Conservation (phyloP, 1,140 invertebrate species). For the Stegodyphus mimosarum region DNA sequence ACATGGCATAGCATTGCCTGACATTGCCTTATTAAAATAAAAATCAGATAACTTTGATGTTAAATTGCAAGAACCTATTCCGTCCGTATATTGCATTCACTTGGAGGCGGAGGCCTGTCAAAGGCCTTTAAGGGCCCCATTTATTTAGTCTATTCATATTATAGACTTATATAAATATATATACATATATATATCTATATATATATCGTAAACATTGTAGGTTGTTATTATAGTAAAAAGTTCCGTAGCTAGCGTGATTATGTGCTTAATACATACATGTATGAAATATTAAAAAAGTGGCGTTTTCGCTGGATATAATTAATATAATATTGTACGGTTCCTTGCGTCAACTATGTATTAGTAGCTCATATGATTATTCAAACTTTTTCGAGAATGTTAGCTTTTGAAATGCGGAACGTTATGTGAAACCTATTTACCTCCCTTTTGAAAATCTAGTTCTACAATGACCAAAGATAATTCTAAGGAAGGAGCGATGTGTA, state of each 20-base stretch:
- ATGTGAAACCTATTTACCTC: not conserved
- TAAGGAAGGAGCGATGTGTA: not conserved
- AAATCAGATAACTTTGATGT: slow-evolving; percentile 50
- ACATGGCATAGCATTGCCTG: slow-evolving; percentile 22
- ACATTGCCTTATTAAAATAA: slow-evolving; percentile 53
- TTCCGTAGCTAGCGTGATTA: slow-evolving; percentile 49
- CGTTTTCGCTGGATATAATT: slow-evolving; percentile 10
- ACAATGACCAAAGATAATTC: slow-evolving; percentile 35
- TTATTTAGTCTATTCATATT: slow-evolving; percentile 57
- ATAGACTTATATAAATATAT: slow-evolving; percentile 57
- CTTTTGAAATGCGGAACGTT: slow-evolving; percentile 27
- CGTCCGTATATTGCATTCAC: slow-evolving; percentile 49
- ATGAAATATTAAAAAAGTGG: not conserved
- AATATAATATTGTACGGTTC: slow-evolving; percentile 45
- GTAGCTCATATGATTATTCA: slow-evolving; percentile 46
- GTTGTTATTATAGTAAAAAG: slow-evolving; percentile 52
- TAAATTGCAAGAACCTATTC: slow-evolving; percentile 48
- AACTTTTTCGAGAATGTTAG: slow-evolving; percentile 52
- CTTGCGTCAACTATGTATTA: slow-evolving; percentile 49
- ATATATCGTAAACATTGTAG: slow-evolving; percentile 56
- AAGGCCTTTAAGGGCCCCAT: slow-evolving; percentile 26
- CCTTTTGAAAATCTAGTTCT: slow-evolving; percentile 42
- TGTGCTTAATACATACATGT: slow-evolving; percentile 51
- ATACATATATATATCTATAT: slow-evolving; percentile 29
- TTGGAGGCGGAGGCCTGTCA: slow-evolving; percentile 18